Percentiles rank a stretch among this genome's conserved stretches.
Conservation (phyloP, 2,888 invertebrate species). For the Habrosyne pyritoides region DNA sequence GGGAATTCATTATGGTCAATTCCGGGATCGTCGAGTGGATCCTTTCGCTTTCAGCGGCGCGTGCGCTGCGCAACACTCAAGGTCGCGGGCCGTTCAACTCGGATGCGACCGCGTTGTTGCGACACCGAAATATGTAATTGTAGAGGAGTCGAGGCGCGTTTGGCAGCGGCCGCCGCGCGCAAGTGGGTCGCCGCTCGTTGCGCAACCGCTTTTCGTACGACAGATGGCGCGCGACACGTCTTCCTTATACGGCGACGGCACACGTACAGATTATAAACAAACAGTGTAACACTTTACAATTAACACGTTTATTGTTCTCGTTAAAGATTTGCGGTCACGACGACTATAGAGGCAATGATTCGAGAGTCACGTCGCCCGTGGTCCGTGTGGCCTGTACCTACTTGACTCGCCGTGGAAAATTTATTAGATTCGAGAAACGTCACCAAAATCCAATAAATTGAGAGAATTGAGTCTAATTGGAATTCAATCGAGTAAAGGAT, state of each 20-base stretch:
- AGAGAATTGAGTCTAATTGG: slow-evolving; percentile 35
- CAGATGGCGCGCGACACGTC: slow-evolving; percentile 73
- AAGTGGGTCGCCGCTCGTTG: slow-evolving; percentile 76
- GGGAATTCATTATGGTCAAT: slow-evolving; percentile 43
- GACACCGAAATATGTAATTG: slow-evolving; percentile 82
- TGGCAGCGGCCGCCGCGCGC: slow-evolving; percentile 76
- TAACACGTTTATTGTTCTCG: slow-evolving; percentile 24
- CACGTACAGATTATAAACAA: slow-evolving; percentile 32
- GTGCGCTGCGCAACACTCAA: slow-evolving; percentile 75
- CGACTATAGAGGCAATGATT: slow-evolving; percentile 32
- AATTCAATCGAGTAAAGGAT: slow-evolving; percentile 33
- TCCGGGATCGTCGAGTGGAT: slow-evolving; percentile 58
- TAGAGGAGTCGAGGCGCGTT: slow-evolving; percentile 78
- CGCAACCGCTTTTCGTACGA: slow-evolving; percentile 70
- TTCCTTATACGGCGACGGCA: slow-evolving; percentile 64
- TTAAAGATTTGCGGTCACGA: slow-evolving; percentile 40
- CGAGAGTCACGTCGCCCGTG: slow-evolving; percentile 31
- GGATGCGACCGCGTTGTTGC: slow-evolving; percentile 80
- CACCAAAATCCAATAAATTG: slow-evolving; percentile 19
- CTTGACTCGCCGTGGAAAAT: background rate
- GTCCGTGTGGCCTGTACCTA: background rate
- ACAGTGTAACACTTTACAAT: slow-evolving; percentile 34
- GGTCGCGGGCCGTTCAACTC: slow-evolving; percentile 83
- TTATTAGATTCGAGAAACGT: slow-evolving; percentile 17
- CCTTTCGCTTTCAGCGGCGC: slow-evolving; percentile 80